Evolutionary conservation across 1,140 invertebrate genomes (phyloP), one percentile per base, ranked within the genome.

Genomic region (Danaus plexippus): DNA sequence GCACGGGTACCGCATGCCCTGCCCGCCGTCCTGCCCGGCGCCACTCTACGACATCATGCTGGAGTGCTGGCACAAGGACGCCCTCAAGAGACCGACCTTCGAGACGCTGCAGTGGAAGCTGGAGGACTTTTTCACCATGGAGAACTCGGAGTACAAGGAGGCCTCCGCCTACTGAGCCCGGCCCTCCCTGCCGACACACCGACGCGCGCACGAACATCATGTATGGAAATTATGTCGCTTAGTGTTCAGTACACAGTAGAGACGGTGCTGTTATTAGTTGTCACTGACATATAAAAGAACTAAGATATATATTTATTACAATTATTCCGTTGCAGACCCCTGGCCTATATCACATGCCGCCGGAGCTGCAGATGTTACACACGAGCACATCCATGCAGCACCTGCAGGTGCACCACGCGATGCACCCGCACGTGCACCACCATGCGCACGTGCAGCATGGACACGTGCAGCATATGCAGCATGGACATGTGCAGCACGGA

Each of bases 61-160:
- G 9, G 97, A 99, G 86, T 99, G 98, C 84, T 99, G 98, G 98
- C 95, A 98, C 84, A 97, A 98, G 75, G 97, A 99, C 80, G 96
- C 98, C 13, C 96, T 99, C 91, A 97, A 98, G 81, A 90, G 98
- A 88, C 98, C 98, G 48, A 99, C 98, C 5, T 99, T 99, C 87
- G 98, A 99, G 88, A 99, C 98, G 1, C 90, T 99, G 42, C 97
- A 99, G 87, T 99, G 98, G 98, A 99, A 99, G 87, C 90, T 99
- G 47, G 98, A 99, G 88, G 98, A 99, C 88, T 99, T 99, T 90
- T 99, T 99, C 88, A 98, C 97, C 60, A 93, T 97, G 90, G 97
- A 99, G 84, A 96, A 96, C 67, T 97, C 96, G 52, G 98, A 99
- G 88, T 99, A 99, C 88, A 99, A 99, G 88, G 98, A 99, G 90